Conservation (phyloP, 1,140 invertebrate species). For the Oncopodura yosiiana region DNA sequence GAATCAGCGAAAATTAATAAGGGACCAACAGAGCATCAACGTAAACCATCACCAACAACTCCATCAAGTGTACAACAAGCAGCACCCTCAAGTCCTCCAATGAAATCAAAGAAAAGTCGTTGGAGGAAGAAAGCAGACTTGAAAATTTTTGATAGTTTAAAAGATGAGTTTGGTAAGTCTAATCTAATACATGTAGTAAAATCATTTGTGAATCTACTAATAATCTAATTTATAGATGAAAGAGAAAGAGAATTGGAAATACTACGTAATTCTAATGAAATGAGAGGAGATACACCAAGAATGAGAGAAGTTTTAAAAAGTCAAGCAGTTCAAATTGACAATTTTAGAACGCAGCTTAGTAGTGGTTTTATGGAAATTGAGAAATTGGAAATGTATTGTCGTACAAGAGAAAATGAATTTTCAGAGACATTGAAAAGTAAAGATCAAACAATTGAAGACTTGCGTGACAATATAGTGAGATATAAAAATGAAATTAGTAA, state of each 20-base stretch:
- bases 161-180: constrained; percentile 21
- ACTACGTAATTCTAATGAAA: constrained; percentile 6
- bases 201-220: too few relatives aligned
- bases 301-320: constrained; percentile 18
- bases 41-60: constrained; percentile 7
- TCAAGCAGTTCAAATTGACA: constrained; percentile 27
- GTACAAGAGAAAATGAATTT: constrained; percentile 13
- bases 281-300: constrained; percentile 15
- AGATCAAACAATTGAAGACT: constrained; percentile 18
- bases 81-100: constrained; percentile 18
- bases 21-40: background rate
- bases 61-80: background rate
- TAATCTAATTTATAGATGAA: too few relatives aligned
- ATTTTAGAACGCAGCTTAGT: constrained; percentile 21
- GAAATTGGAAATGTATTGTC: constrained; percentile 21
- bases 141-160: constrained; percentile 23
- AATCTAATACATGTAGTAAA: too few relatives aligned
- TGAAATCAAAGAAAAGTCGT: constrained; percentile 24
- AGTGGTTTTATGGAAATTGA: constrained; percentile 29
- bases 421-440: constrained; percentile 22
- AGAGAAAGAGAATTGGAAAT: constrained; percentile 17
- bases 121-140: constrained; percentile 31
- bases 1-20: too few relatives aligned
- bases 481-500: constrained; percentile 8
- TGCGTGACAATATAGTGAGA: constrained; percentile 3